Base-by-base conservation (phyloP, 2,888 invertebrate genomes). In the Epicampocera succincta region DNA sequence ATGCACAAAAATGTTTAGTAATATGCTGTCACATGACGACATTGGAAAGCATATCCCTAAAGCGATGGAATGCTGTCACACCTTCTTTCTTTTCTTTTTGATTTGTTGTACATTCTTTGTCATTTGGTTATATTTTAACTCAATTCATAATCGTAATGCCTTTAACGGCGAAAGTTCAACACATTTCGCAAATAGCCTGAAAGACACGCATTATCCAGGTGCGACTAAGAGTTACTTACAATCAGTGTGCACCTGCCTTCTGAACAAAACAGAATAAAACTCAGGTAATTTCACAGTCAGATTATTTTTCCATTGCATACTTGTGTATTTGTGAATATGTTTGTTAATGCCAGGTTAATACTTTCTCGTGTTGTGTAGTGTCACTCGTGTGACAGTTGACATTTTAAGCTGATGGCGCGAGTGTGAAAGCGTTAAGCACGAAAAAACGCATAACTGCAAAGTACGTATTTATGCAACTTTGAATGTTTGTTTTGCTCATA, bases 371-470 rank as follows among this genome's bases (percentile, higher is more conserved):
- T 48, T 60, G 42, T 78, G 40, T 61, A 66, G 66, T 75, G 74
- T 71, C 78, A 82, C 44, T 66, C 66, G 61, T 84, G 71, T 77
- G 83, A 78, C 80, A 71, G 82, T 83, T 83, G 80, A 85, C 83
- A 85, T 78, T 80, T 82, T 85, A 85, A 85, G 84, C 85, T 83
- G 80, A 84, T 80, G 80, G 76, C 9, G 33, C 9, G 33, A 74
- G 48, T 77, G 69, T 71, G 80, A 78, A 82, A 78, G 74, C 78
- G 60, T 71, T 74, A 82, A 74, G 58, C 78, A 74, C 78, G 65
- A 66, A 46, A 78, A 25, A 33, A 33, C 48, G 52, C 29, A 74
- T 69, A 74, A 69, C 63, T 63, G 46, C 72, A 38, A 29, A 54
- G 38, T 40, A 11, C 58, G 1, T 52, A n/a, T 33, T 5, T 13